These are phyloP conservation scores for Amphiprion percula DNA, from an alignment of 2,113 vertebrate species.

Conservation along the genomic window DNA sequence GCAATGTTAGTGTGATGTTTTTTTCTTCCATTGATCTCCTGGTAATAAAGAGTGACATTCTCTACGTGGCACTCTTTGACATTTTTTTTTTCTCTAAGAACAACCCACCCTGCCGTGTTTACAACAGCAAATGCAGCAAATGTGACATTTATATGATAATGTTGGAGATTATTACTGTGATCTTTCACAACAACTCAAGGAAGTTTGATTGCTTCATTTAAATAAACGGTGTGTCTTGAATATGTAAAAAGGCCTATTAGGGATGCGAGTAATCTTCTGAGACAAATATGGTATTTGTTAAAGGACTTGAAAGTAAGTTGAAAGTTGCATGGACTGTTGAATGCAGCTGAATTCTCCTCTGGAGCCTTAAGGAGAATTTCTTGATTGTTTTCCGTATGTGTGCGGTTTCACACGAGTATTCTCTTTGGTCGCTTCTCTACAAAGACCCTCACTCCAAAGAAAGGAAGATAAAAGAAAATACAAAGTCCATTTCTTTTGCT, in stretches of 20 bases:
- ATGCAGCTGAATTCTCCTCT: constrained; percentile 15
- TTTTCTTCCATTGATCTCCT: background rate
- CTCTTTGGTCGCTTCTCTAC: constrained; percentile 60
- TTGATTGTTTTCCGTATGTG: constrained; percentile 49
- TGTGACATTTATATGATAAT: constrained; percentile 67
- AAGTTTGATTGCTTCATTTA: constrained; percentile 69
- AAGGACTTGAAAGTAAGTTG: constrained; percentile 27
- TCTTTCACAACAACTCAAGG: constrained; percentile 43
- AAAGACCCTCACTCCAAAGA: constrained; percentile 55
- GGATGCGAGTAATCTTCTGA: constrained; percentile 33
- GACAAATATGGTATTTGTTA: constrained; percentile 45
- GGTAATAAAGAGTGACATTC: constrained; percentile 10
- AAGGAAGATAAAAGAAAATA: constrained; percentile 58
- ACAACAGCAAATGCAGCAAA: background rate
- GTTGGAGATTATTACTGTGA: constrained; percentile 40
- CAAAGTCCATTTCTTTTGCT: constrained; percentile 52
- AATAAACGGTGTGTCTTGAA: constrained; percentile 50
- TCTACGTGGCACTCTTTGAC: background rate
- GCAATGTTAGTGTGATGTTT: background rate
- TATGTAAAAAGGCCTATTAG: constrained; percentile 44
- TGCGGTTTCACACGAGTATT: constrained; percentile 59
- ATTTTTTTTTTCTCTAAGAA: background rate
- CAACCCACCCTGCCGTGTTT: background rate
- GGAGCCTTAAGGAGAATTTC: constrained; percentile 25
- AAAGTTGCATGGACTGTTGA: constrained; percentile 13